These are phyloP conservation scores for Phalera bucephala DNA, from an alignment of 2,888 invertebrate genomes.

Conservation along the genomic window DNA sequence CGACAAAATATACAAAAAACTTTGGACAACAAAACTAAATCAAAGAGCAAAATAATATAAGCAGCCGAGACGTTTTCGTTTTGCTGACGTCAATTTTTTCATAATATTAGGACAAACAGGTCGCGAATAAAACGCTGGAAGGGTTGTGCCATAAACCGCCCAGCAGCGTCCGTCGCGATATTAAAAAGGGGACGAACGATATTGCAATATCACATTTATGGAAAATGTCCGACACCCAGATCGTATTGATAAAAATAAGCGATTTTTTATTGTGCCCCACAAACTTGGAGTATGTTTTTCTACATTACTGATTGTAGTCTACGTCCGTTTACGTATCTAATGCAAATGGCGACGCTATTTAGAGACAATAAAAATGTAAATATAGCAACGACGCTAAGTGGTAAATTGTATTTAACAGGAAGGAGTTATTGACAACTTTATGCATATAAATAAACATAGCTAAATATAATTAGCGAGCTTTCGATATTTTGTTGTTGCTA, in stretches of 20 bases:
- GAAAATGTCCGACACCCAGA: constrained; percentile 82
- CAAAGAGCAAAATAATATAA: constrained; percentile 49
- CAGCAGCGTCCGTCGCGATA: constrained; percentile 79
- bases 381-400: background rate
- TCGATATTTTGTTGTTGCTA: background rate
- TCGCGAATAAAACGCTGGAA: constrained; percentile 81
- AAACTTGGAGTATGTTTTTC: constrained; percentile 53
- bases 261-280: constrained; percentile 78
- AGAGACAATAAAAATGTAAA: constrained; percentile 9
- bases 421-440: background rate
- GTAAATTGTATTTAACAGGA: background rate
- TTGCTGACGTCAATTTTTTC: constrained; percentile 79
- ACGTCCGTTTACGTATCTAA: constrained; percentile 25
- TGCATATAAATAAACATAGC: background rate
- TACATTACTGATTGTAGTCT: constrained; percentile 45
- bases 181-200: constrained; percentile 82
- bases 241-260: constrained; percentile 83
- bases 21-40: constrained; percentile 10
- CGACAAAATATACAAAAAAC: background rate
- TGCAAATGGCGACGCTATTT: constrained; percentile 16
- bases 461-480: constrained; percentile 1
- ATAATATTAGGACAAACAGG: constrained; percentile 83
- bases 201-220: constrained; percentile 84
- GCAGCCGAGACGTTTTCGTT: constrained; percentile 57
- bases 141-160: constrained; percentile 82